Conservation (phyloP, 2,113 vertebrate genomes). For the Rhegmatorhina hoffmannsi region DNA sequence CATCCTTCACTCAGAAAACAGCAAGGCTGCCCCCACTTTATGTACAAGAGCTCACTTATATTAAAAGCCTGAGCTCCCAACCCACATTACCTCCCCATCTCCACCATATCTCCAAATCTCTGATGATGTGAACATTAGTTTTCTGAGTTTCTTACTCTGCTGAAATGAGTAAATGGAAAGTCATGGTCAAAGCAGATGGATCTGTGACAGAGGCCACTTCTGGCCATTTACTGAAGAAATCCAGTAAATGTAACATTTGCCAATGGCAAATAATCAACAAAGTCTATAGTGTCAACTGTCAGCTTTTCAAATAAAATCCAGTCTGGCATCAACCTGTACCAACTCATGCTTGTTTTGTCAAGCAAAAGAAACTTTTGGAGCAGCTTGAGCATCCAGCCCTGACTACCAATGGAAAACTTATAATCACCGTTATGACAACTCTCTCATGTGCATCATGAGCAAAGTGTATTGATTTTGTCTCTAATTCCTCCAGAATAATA, state of each 20-base stretch:
- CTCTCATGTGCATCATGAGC: neutral
- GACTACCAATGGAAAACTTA: neutral
- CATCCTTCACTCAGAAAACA: neutral
- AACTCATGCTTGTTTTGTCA: neutral
- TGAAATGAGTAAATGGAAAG: neutral
- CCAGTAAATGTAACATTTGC: neutral
- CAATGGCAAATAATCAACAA: neutral
- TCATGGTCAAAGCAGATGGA: neutral
- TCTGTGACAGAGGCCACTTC: neutral
- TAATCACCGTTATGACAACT: neutral
- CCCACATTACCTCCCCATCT: neutral
- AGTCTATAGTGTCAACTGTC: neutral
- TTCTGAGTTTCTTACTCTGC: neutral
- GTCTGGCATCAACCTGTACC: neutral
- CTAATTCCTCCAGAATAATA: constrained; percentile 9
- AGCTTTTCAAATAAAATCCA: neutral
- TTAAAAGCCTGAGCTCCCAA: neutral
- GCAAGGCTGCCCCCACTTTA: neutral
- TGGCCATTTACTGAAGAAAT: neutral
- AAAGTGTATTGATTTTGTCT: constrained; percentile 28
- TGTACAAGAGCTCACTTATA: neutral
- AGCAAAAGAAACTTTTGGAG: neutral
- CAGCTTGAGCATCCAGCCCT: neutral
- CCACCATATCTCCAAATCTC: neutral
- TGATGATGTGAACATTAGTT: neutral